Conservation (phyloP, 2,113 vertebrate species). For the Pituophis catenifer region DNA sequence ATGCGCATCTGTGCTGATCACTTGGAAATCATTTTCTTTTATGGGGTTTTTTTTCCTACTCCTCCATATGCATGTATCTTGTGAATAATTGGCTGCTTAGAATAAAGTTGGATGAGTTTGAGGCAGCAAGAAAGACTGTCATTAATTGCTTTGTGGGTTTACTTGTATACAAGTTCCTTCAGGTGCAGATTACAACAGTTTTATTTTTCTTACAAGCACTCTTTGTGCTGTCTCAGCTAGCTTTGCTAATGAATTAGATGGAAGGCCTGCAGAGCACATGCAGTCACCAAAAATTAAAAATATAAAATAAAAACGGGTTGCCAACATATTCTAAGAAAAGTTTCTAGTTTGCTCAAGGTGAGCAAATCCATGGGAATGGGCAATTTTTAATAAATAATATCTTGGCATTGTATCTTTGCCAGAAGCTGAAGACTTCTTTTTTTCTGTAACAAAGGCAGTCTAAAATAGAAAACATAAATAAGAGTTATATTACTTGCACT, state of each 20-base stretch:
- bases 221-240: slow-evolving; percentile 9
- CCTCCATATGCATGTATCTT: background rate
- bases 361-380: background rate
- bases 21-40: background rate
- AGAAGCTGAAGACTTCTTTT: background rate
- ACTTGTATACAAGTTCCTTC: slow-evolving; percentile 11
- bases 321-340: background rate
- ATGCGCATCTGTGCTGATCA: slow-evolving; percentile 7
- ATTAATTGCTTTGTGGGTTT: slow-evolving; percentile 10
- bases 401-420: background rate
- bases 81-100: background rate
- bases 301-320: background rate
- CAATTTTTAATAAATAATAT: slow-evolving; percentile 18
- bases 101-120: background rate
- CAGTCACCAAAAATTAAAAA: background rate
- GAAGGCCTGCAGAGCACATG: background rate
- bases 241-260: background rate
- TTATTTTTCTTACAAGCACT: background rate
- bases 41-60: background rate
- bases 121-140: background rate
- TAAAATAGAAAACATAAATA: background rate
- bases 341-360: slow-evolving; percentile 3
- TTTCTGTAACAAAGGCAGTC: background rate
- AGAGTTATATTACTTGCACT: background rate
- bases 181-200: slow-evolving; percentile 11